These are phyloP conservation scores for Apamea anceps DNA, from an alignment of 2,888 invertebrate species.

Conservation along the genomic window DNA sequence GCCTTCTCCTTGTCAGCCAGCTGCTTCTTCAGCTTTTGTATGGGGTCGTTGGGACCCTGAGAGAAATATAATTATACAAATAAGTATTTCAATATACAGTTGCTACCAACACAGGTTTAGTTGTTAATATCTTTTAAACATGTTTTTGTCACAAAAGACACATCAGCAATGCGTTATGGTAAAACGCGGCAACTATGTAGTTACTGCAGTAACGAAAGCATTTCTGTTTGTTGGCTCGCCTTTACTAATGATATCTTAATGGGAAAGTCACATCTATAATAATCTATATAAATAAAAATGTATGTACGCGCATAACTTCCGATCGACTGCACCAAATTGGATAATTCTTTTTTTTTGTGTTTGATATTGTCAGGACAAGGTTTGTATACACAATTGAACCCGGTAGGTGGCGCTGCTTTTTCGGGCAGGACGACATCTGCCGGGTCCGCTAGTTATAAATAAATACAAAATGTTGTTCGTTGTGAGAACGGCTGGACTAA, in stretches of 20 bases:
- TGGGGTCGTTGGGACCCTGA: conserved; percentile 95
- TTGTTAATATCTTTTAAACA: not conserved
- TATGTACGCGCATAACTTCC: too few relatives aligned
- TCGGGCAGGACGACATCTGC: too few relatives aligned
- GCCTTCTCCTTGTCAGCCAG: conserved; percentile 96
- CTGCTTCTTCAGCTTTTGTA: conserved; percentile 96
- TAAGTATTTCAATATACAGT: conserved; percentile 2
- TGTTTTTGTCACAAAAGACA: not conserved
- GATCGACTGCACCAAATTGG: too few relatives aligned
- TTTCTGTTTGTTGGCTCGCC: not conserved
- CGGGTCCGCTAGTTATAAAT: not conserved
- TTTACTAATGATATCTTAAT: not conserved
- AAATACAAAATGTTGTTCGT: not conserved
- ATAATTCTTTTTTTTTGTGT: too few relatives aligned
- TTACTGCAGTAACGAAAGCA: not conserved
- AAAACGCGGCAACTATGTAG: not conserved
- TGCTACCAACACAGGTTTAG: not conserved
- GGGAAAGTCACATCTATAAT: not conserved
- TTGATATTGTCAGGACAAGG: too few relatives aligned
- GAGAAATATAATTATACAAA: conserved; percentile 13
- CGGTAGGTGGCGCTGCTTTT: too few relatives aligned
- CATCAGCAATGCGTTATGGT: too few relatives aligned
- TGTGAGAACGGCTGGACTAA: too few relatives aligned
- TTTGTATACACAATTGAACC: too few relatives aligned
- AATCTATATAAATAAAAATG: too few relatives aligned